Evolutionary conservation across 2,888 invertebrate species (phyloP).

Genomic region (Drosophila koepferae): DNA sequence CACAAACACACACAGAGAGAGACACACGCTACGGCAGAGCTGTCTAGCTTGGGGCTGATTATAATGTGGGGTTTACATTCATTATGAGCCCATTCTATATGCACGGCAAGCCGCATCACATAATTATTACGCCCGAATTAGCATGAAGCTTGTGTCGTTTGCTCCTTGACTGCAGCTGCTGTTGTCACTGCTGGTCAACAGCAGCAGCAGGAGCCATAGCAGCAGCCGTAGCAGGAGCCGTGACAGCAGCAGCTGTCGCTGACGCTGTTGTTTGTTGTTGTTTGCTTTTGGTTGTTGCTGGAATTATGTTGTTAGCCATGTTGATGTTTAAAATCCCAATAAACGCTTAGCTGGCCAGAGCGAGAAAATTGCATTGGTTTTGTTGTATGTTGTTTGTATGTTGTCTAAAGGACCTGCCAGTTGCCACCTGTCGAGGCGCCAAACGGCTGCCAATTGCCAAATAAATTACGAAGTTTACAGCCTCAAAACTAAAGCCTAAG

Average conservation of each 20-base stretch:
- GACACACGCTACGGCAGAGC: neutral
- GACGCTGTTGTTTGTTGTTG: slow-evolving; percentile 7
- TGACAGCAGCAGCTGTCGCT: slow-evolving; percentile 7
- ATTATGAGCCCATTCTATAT: slow-evolving; percentile 20
- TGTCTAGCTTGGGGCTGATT: slow-evolving; percentile 3
- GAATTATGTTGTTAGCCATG: slow-evolving; percentile 76
- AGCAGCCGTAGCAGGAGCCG: slow-evolving; percentile 1
- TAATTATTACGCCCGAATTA: slow-evolving; percentile 56
- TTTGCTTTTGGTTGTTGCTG: slow-evolving; percentile 44
- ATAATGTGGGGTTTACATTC: slow-evolving; percentile 22
- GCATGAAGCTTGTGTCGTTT: slow-evolving; percentile 24
- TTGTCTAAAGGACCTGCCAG: slow-evolving; percentile 12
- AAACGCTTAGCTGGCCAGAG: slow-evolving; percentile 45
- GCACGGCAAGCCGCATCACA: slow-evolving; percentile 25
- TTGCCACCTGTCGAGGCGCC: slow-evolving; percentile 22
- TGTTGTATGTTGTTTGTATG: slow-evolving; percentile 19
- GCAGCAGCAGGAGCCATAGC: slow-evolving; percentile 7
- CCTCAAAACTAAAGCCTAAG: slow-evolving; percentile 31
- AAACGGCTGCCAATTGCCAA: slow-evolving; percentile 74
- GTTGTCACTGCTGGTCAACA: slow-evolving; percentile 61
- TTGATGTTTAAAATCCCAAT: slow-evolving; percentile 59
- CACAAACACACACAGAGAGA: neutral
- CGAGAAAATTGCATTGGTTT: slow-evolving; percentile 46
- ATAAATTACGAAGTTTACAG: slow-evolving; percentile 75
- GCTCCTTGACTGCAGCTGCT: slow-evolving; percentile 17